A percentile compares a stretch with the other conserved stretches of the same genome.
These are phyloP conservation scores for Otus sunia DNA, from an alignment of 2,113 vertebrate species.

Conservation along the genomic window DNA sequence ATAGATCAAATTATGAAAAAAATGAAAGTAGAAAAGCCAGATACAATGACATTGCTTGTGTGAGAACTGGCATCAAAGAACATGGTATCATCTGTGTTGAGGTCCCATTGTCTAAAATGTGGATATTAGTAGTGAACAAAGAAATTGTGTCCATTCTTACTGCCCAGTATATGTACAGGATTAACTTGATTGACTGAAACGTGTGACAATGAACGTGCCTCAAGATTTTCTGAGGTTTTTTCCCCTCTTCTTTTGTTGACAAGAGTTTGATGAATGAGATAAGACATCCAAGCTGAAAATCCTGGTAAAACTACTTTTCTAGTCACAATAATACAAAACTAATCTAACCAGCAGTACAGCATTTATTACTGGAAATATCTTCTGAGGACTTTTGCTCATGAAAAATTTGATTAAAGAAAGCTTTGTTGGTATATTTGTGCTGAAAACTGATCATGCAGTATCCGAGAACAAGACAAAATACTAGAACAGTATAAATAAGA, in stretches of 20 bases:
- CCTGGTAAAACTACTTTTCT: neutral
- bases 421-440: neutral
- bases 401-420: slow-evolving; percentile 5
- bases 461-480: neutral
- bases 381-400: neutral
- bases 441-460: neutral
- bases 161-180: slow-evolving; percentile 35
- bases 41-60: neutral
- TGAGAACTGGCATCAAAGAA: slow-evolving; percentile 29
- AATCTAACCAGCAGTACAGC: neutral
- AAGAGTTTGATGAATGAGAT: slow-evolving; percentile 25
- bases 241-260: neutral
- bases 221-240: neutral
- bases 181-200: slow-evolving; percentile 48
- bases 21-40: neutral
- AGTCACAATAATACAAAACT: neutral
- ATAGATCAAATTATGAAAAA: slow-evolving; percentile 43
- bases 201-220: neutral
- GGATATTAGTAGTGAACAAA: slow-evolving; percentile 40
- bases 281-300: neutral
- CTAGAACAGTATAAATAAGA: neutral
- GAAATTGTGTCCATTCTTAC: neutral
- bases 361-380: slow-evolving; percentile 27
- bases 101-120: slow-evolving; percentile 12
- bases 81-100: neutral